Conservation (phyloP, 2,888 invertebrate species). For the Orthosia incerta region DNA sequence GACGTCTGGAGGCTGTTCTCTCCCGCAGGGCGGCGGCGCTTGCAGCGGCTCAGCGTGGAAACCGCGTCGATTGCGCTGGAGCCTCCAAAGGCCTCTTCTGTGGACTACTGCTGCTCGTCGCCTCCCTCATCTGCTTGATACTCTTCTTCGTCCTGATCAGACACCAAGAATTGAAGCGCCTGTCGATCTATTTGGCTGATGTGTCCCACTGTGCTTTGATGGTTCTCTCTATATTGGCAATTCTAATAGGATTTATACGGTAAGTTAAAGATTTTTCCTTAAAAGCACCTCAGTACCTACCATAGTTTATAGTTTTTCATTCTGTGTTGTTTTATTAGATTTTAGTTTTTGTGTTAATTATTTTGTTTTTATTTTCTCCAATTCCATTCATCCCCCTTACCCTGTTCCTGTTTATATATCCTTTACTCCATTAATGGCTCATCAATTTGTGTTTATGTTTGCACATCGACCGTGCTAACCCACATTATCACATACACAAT, state of each 20-base stretch:
- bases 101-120: constrained; percentile 96
- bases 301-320: background rate
- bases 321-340: constrained; percentile 30
- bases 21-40: constrained; percentile 96
- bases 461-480: constrained; percentile 62
- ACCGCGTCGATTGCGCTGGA: constrained; percentile 98
- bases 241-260: constrained; percentile 97
- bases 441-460: constrained; percentile 69
- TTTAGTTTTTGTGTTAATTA: constrained; percentile 59
- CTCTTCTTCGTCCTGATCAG: constrained; percentile 98
- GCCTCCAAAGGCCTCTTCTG: constrained; percentile 98
- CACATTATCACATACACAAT: constrained; percentile 44
- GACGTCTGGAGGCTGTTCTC: constrained; percentile 96
- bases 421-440: constrained; percentile 62
- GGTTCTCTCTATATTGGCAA: constrained; percentile 96
- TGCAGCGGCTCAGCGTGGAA: constrained; percentile 95
- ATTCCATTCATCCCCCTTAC: constrained; percentile 47
- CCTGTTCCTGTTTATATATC: constrained; percentile 53
- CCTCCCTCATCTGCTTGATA: constrained; percentile 97
- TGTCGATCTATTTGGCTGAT: constrained; percentile 97
- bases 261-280: constrained; percentile 78
- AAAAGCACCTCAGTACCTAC: constrained; percentile 14
- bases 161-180: constrained; percentile 95
- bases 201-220: constrained; percentile 97
- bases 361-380: constrained; percentile 69